These are phyloP conservation scores for Tiaroga cobitis DNA, from an alignment of 2,797 vertebrate genomes.

Conservation along the genomic window DNA sequence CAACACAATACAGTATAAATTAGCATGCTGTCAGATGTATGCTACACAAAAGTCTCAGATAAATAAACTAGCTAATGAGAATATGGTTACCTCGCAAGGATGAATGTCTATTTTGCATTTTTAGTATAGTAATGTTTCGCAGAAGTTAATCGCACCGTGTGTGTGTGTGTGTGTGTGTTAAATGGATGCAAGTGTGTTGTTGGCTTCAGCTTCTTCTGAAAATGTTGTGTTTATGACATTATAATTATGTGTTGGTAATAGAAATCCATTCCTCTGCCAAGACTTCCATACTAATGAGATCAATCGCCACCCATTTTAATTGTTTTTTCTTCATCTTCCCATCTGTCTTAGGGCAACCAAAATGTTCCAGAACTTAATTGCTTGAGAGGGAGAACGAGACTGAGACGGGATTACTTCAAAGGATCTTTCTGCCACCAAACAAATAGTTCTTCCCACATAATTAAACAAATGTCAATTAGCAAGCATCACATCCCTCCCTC, in stretches of 20 bases:
- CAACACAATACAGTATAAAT: constrained; percentile 27
- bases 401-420: constrained; percentile 29
- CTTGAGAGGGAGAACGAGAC: constrained; percentile 44
- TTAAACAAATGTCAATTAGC: constrained; percentile 50
- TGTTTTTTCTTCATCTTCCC: constrained; percentile 55
- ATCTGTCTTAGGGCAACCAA: constrained; percentile 55
- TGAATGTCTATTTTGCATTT: constrained; percentile 41
- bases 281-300: constrained; percentile 64
- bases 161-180: constrained; percentile 2
- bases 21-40: constrained; percentile 7
- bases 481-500: constrained; percentile 27
- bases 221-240: constrained; percentile 44
- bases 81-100: not conserved
- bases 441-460: constrained; percentile 34
- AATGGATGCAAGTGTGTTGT: not conserved
- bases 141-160: not conserved
- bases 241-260: constrained; percentile 42
- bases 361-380: constrained; percentile 63
- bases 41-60: constrained; percentile 20
- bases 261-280: constrained; percentile 51
- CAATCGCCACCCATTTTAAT: constrained; percentile 68
- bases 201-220: constrained; percentile 9
- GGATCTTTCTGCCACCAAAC: constrained; percentile 40
- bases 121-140: not conserved
- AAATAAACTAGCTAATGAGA: constrained; percentile 26